Conservation (phyloP, 2,113 vertebrate species). For the Cryptoleucopteryx plumbea region DNA sequence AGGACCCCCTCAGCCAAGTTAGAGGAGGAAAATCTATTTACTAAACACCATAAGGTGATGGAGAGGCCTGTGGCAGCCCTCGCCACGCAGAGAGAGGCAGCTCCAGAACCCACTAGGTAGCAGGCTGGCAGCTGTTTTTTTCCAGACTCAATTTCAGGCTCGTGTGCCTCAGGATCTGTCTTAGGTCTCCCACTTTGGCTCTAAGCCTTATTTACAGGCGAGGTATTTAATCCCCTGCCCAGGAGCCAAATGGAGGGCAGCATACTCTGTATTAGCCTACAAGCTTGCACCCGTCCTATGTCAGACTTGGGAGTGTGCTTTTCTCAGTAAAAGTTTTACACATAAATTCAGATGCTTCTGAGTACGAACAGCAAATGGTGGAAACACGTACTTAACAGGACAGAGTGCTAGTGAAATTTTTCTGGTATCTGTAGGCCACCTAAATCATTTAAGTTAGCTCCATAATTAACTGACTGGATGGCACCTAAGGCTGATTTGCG, state of each 20-base stretch:
- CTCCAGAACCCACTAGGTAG: not conserved
- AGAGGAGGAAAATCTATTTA: not conserved
- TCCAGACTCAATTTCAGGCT: not conserved
- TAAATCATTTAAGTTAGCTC: not conserved
- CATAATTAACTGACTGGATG: not conserved
- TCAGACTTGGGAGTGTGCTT: not conserved
- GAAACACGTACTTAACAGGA: not conserved
- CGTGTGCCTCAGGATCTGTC: not conserved
- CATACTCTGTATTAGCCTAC: not conserved
- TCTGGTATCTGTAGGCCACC: not conserved
- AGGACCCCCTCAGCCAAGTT: not conserved
- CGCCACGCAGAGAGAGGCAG: accelerated
- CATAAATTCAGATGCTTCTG: not conserved
- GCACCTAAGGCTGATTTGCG: not conserved
- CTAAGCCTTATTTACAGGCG: not conserved
- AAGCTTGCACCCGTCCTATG: not conserved
- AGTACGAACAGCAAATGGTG: not conserved
- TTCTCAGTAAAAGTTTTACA: not conserved
- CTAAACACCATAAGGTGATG: not conserved
- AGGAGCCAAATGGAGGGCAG: not conserved
- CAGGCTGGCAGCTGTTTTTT: not conserved
- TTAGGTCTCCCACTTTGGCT: not conserved
- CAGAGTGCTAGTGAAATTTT: not conserved
- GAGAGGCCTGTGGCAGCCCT: not conserved
- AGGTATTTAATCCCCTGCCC: not conserved